A percentile compares a stretch with the other conserved stretches of the same genome.
Conservation (phyloP, 2,888 invertebrate genomes). For the Papilio protenor region DNA sequence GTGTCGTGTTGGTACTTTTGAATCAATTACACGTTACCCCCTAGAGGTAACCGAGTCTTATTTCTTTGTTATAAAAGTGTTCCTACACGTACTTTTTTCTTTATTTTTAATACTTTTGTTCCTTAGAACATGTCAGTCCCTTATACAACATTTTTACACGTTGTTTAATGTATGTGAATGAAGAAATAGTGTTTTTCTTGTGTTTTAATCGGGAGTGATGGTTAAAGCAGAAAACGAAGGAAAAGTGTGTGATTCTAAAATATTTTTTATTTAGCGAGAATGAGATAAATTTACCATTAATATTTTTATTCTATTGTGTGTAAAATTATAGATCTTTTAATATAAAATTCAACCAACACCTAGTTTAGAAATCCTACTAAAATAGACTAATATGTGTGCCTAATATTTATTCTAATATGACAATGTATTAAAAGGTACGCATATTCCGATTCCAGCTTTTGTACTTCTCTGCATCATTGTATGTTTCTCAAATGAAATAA, state of each 20-base stretch:
- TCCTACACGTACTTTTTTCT: neutral
- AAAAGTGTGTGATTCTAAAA: too few species aligned
- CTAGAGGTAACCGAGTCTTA: neutral
- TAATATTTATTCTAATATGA: too few species aligned
- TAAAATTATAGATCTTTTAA: too few species aligned
- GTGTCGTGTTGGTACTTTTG: conserved; percentile 36
- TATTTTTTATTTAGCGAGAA: too few species aligned
- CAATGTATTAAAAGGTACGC: neutral
- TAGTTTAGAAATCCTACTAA: too few species aligned
- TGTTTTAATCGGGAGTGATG: too few species aligned
- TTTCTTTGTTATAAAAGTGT: conserved; percentile 13
- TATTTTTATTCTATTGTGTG: too few species aligned
- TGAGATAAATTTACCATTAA: too few species aligned
- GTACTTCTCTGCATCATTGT: neutral
- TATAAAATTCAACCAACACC: too few species aligned
- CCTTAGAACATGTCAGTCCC: too few species aligned
- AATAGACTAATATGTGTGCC: too few species aligned
- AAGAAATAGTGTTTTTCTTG: neutral
- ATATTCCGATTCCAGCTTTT: neutral
- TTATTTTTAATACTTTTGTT: neutral
- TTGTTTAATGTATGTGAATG: neutral
- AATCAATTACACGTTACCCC: conserved; percentile 30
- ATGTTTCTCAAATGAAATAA: neutral
- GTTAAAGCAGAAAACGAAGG: too few species aligned
- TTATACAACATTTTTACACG: neutral